phyloP scores from a whole-genome alignment of 2,113 vertebrate genomes.

The Ailuropoda melanoleuca region DNA sequence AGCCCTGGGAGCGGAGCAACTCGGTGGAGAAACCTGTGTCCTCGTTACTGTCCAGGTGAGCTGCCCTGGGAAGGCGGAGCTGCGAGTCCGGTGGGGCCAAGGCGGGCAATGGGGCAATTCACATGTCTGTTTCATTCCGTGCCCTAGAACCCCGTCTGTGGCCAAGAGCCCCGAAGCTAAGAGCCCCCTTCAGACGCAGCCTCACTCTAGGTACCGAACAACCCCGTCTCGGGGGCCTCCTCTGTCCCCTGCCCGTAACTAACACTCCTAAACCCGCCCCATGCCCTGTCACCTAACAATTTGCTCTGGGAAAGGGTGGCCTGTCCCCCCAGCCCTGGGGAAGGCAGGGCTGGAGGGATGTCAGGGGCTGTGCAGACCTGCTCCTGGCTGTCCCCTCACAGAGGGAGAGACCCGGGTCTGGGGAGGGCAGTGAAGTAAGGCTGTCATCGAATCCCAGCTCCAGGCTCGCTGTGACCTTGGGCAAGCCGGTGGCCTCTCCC shows the following conservation, averaged over 20 bases:
- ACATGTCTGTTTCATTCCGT: conserved; percentile 84
- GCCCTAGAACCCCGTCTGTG: conserved; percentile 88
- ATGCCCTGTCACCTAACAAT: conserved; percentile 66
- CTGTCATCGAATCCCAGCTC: neutral
- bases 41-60: conserved; percentile 95
- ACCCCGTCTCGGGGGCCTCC: neutral
- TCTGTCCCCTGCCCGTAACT: conserved; percentile 2
- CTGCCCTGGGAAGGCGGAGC: neutral
- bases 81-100: accelerated
- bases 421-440: neutral
- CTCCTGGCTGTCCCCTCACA: neutral
- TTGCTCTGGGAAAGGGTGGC: conserved; percentile 68
- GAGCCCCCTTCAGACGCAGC: conserved; percentile 87
- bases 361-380: too few species aligned
- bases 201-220: conserved; percentile 88
- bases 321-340: neutral
- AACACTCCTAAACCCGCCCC: conserved; percentile 35
- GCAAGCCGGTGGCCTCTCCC: neutral
- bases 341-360: neutral
- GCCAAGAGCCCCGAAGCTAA: conserved; percentile 90
- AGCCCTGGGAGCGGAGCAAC: conserved; percentile 98
- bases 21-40: conserved; percentile 94
- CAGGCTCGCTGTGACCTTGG: accelerated
- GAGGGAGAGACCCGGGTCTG: accelerated
- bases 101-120: conserved; percentile 47